Evolutionary conservation across 2,113 vertebrate genomes (phyloP).

Genomic region (Glaucidium brasilianum): DNA sequence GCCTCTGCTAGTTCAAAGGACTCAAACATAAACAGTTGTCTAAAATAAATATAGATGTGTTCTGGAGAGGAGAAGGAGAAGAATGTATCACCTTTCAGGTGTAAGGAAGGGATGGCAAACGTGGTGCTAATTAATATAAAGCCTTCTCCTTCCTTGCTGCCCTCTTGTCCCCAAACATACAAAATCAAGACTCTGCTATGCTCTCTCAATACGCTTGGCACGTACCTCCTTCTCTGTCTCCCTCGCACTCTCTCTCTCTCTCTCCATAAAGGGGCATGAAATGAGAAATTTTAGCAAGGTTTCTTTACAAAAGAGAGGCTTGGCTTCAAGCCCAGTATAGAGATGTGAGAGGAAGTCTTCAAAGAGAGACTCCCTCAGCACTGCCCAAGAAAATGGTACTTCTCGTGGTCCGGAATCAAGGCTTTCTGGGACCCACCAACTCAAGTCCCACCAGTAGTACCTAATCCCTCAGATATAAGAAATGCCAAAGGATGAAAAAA

Average conservation of each 20-base stretch:
- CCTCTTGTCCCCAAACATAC: not conserved
- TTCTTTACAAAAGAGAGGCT: constrained; percentile 11
- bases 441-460: not conserved
- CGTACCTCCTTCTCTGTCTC: not conserved
- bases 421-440: not conserved
- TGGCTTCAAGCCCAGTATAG: constrained; percentile 8
- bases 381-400: not conserved
- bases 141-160: not conserved
- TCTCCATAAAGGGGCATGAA: constrained; percentile 12
- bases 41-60: not conserved
- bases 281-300: constrained; percentile 35
- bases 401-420: not conserved
- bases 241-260: not conserved
- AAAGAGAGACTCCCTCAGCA: not conserved
- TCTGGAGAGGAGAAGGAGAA: not conserved
- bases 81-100: not conserved
- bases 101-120: constrained; percentile 4
- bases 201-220: not conserved
- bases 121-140: constrained; percentile 13
- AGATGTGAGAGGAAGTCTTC: not conserved
- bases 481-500: not conserved
- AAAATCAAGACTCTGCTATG: not conserved
- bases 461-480: not conserved
- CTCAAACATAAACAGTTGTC: constrained; percentile 8
- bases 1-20: constrained; percentile 39